These are phyloP conservation scores for Athalia circularis DNA, from an alignment of 2,888 invertebrate genomes.

Conservation along the genomic window DNA sequence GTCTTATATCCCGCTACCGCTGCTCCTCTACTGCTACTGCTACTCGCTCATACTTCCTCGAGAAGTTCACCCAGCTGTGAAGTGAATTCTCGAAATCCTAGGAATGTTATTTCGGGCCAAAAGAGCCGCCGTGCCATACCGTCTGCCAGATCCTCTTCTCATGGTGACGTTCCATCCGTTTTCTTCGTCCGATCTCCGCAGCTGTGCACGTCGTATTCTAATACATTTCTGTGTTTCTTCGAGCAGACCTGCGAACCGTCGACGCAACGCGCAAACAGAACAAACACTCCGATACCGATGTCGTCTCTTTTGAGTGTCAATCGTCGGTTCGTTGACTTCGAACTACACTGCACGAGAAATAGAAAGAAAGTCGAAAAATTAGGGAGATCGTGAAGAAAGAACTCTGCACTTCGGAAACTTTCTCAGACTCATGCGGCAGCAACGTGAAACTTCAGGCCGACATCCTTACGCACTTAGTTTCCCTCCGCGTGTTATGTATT, in stretches of 20 bases:
- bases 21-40: neutral
- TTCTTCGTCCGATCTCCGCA: neutral
- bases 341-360: neutral
- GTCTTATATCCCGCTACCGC: too few species aligned
- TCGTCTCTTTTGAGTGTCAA: constrained; percentile 35
- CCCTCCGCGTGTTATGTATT: neutral
- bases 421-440: neutral
- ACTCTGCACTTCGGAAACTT: neutral
- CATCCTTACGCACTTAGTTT: constrained; percentile 13
- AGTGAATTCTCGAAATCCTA: constrained; percentile 46
- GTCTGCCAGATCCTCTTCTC: neutral
- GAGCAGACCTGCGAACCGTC: too few species aligned
- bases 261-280: neutral
- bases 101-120: constrained; percentile 39
- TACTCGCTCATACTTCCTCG: neutral
- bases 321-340: constrained; percentile 38
- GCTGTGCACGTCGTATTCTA: neutral
- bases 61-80: constrained; percentile 55
- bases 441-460: neutral
- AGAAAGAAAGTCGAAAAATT: too few species aligned
- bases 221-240: neutral
- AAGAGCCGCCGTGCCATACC: neutral
- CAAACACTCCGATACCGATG: neutral
- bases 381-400: neutral
- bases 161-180: neutral